Evolutionary conservation across 2,797 vertebrate genomes (phyloP).

Genomic region (Enteromius afrohamiltoni): DNA sequence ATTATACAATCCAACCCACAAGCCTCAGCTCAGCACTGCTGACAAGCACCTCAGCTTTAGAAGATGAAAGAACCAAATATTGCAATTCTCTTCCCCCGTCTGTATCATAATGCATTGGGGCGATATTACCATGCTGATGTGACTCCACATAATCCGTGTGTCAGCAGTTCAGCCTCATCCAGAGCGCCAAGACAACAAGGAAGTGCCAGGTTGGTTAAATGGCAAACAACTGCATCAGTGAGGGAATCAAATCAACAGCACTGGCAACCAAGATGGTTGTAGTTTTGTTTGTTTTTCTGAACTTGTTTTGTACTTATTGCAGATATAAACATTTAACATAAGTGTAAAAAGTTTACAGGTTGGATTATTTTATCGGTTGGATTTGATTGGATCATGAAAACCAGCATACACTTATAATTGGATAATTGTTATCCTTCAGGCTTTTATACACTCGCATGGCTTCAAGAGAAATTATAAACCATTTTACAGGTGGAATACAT

Average conservation of each 20-base stretch:
- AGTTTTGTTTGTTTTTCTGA: background rate
- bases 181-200: background rate
- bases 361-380: no score
- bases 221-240: background rate
- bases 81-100: background rate
- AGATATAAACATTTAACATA: background rate
- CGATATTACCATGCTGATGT: constrained; percentile 18
- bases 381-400: background rate
- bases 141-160: constrained; percentile 24
- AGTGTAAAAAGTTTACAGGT: background rate
- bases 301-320: background rate
- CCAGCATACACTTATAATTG: background rate
- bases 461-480: background rate
- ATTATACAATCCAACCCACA: constrained; percentile 36
- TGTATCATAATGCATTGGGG: constrained; percentile 36
- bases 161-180: constrained; percentile 38
- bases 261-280: background rate
- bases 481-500: background rate
- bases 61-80: constrained; percentile 37
- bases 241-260: background rate
- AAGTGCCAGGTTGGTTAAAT: background rate
- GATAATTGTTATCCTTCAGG: no score
- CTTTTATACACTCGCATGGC: background rate
- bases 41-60: constrained; percentile 31
- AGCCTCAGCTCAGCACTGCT: constrained; percentile 21